phyloP scores from a whole-genome alignment of 2,113 vertebrate genomes.

The Apeltes quadracus region DNA sequence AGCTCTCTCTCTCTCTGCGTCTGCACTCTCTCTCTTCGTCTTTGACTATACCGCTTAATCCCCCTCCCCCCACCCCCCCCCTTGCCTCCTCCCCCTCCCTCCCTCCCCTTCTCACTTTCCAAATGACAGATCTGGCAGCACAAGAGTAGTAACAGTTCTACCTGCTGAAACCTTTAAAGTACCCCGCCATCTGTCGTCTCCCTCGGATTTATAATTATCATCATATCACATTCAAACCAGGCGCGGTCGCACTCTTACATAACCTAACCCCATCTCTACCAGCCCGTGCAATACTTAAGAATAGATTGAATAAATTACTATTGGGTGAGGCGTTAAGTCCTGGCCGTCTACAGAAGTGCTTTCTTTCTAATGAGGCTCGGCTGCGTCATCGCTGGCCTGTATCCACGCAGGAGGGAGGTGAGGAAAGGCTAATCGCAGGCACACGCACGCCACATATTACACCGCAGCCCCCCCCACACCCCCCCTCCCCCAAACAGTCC shows the following conservation, averaged over 20 bases:
- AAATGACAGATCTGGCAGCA: conserved; percentile 49
- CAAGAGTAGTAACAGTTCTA: conserved; percentile 51
- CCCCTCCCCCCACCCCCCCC: rapidly evolving
- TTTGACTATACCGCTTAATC: conserved; percentile 21
- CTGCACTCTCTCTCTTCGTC: conserved; percentile 73
- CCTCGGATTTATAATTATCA: conserved; percentile 72
- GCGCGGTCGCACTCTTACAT: conserved; percentile 64
- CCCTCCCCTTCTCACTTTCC: conserved; percentile 1
- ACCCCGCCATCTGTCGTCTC: conserved; percentile 65
- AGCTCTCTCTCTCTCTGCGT: conserved; percentile 65
- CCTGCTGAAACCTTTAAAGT: conserved; percentile 69
- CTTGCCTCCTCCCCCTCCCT: background rate
- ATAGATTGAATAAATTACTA: conserved; percentile 77
- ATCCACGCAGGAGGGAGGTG: conserved; percentile 25
- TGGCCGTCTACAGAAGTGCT: conserved; percentile 59
- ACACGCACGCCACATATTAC: conserved; percentile 14
- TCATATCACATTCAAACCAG: conserved; percentile 70
- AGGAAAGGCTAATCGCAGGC: conserved; percentile 46
- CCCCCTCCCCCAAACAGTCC: no score
- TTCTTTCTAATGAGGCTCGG: conserved; percentile 68
- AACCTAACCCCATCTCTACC: conserved; percentile 59
- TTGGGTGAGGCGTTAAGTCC: conserved; percentile 70
- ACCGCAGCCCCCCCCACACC: background rate
- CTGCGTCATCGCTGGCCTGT: conserved; percentile 40
- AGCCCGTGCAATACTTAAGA: conserved; percentile 66